Percentiles rank a stretch among this genome's conserved stretches.
Conservation (phyloP, 2,113 vertebrate species). For the Sorex araneus region DNA sequence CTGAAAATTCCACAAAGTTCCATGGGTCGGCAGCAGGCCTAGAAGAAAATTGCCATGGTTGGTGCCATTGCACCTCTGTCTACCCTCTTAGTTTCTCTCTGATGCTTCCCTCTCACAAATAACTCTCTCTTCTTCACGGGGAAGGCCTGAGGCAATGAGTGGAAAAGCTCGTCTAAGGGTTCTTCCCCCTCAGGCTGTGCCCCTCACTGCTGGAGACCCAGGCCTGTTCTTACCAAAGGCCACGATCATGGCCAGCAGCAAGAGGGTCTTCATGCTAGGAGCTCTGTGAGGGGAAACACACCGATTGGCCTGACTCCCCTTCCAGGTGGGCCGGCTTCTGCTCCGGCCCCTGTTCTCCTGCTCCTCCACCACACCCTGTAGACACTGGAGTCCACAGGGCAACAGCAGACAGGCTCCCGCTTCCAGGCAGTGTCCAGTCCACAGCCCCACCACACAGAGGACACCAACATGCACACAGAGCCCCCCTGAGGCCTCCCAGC, state of each 20-base stretch:
- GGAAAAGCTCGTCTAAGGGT: not conserved
- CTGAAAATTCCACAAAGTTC: not conserved
- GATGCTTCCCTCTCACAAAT: no score
- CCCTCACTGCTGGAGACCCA: not conserved
- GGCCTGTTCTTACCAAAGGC: conserved; percentile 77
- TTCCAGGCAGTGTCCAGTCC: not conserved
- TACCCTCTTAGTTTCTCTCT: not conserved
- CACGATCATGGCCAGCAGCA: not conserved
- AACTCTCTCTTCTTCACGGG: not conserved
- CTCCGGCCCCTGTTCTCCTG: no score
- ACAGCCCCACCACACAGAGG: not conserved
- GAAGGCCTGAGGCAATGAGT: not conserved
- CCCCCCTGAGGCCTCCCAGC: not conserved
- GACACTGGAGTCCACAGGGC: not conserved
- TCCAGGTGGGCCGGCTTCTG: not conserved
- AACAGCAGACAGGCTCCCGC: fast-evolving
- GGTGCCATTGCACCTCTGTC: not conserved
- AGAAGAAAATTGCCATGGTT: conserved; percentile 3
- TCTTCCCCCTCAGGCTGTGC: not conserved
- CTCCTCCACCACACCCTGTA: not conserved
- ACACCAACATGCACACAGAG: no score
- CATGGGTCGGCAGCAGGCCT: conserved; percentile 37
- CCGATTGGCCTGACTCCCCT: not conserved
- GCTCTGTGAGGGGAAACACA: not conserved
- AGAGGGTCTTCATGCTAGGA: conserved; percentile 81